phyloP scores from a whole-genome alignment of 2,797 vertebrate genomes.

The Pangasius macronema region DNA sequence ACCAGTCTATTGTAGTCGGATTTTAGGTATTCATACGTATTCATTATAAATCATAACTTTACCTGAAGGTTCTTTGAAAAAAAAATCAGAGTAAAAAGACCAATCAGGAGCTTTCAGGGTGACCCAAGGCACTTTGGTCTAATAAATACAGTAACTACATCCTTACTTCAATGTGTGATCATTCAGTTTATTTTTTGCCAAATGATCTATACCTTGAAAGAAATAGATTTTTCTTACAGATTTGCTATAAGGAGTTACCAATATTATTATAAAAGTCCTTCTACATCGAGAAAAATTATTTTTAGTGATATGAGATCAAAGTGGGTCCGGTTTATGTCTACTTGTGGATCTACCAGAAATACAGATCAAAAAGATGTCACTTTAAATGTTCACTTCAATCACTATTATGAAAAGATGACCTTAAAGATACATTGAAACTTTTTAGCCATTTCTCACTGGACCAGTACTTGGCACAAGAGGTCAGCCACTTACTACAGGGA shows the following conservation, averaged over 20 bases:
- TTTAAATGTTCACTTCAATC: conserved; percentile 42
- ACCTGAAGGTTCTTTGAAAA: too few relatives aligned
- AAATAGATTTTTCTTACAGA: background rate
- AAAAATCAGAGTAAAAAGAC: background rate
- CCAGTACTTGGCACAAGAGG: background rate
- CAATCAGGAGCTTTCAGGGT: background rate
- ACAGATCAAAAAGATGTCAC: conserved; percentile 30
- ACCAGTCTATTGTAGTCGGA: too few relatives aligned
- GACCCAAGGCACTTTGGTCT: background rate
- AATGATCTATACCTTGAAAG: background rate
- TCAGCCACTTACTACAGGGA: background rate
- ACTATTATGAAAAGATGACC: conserved; percentile 21
- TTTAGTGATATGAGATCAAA: too few relatives aligned
- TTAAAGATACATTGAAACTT: conserved; percentile 17
- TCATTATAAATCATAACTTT: too few relatives aligned
- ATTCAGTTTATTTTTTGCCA: background rate
- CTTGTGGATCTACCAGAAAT: background rate
- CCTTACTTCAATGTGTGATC: background rate
- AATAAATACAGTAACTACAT: background rate
- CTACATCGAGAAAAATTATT: too few relatives aligned
- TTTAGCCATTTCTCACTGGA: conserved; percentile 8
- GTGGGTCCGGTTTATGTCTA: too few relatives aligned
- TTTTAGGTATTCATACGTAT: too few relatives aligned
- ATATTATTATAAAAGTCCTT: too few relatives aligned
- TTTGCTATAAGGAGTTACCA: background rate